A percentile compares a stretch with the other conserved stretches of the same genome.
These are phyloP conservation scores for Brachycybe producta DNA, from an alignment of 2,888 invertebrate genomes.

Conservation along the genomic window DNA sequence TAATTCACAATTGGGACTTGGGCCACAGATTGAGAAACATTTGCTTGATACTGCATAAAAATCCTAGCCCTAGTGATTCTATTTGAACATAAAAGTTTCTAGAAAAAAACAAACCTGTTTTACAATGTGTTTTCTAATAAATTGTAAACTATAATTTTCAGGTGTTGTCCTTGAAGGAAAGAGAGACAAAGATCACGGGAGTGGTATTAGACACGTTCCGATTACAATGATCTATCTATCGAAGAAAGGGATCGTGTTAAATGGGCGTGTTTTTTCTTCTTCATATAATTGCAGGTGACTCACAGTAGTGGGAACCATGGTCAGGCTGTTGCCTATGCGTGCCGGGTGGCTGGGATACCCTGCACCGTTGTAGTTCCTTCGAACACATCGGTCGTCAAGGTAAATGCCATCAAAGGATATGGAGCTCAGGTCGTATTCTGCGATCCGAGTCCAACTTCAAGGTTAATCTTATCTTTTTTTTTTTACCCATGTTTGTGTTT, in stretches of 20 bases:
- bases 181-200: no score
- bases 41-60: no score
- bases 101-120: no score
- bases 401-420: conserved; percentile 35
- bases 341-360: conserved; percentile 29
- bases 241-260: no score
- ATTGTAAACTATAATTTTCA: no score
- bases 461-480: conserved; percentile 21
- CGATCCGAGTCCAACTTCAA: conserved; percentile 30
- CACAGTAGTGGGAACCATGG: conserved; percentile 42
- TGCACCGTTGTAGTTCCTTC: conserved; percentile 38
- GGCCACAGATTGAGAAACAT: no score
- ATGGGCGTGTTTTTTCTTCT: neutral
- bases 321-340: conserved; percentile 36
- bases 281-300: conserved; percentile 29
- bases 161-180: no score
- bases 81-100: no score
- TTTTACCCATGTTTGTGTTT: neutral
- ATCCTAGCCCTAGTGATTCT: no score
- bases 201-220: neutral
- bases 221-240: no score
- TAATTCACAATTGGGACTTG: no score
- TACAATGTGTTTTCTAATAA: no score
- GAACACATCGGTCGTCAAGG: conserved; percentile 34
- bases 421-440: conserved; percentile 35